Evolutionary conservation across 2,113 vertebrate species (phyloP).

Genomic region (mouse (Mus musculus)): DNA sequence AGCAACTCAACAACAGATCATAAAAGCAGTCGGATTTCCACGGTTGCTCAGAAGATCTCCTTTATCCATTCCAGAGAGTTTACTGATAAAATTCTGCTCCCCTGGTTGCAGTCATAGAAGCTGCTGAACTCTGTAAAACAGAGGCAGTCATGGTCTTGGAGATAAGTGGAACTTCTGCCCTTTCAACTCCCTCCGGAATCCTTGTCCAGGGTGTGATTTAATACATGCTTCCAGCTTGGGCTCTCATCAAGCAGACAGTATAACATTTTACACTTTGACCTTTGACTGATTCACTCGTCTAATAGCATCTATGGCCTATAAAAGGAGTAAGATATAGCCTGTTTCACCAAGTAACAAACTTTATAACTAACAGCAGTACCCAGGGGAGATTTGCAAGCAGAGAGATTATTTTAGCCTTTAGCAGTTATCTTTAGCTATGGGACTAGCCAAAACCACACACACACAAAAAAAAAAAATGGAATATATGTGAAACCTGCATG

Average conservation of each 20-base stretch:
- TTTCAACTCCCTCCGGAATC: constrained; percentile 1
- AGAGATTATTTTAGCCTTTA: background rate
- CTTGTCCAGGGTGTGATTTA: constrained; percentile 71
- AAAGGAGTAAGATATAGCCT: background rate
- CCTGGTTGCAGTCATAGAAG: background rate
- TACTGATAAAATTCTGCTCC: constrained; percentile 36
- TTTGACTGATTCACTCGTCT: constrained; percentile 40
- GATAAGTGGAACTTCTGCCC: constrained; percentile 33
- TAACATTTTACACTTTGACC: constrained; percentile 18
- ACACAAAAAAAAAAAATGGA: background rate
- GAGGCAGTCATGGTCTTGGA: constrained; percentile 23
- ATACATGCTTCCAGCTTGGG: background rate
- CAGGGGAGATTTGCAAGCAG: background rate
- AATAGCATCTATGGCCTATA: constrained; percentile 52
- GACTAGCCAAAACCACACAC: background rate
- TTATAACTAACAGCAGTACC: background rate
- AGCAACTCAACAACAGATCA: background rate
- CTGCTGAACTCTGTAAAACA: constrained; percentile 17
- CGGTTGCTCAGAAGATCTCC: background rate
- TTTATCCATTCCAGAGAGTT: background rate
- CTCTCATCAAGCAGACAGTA: background rate
- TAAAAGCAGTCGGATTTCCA: constrained; percentile 59
- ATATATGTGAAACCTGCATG: background rate
- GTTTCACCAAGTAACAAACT: constrained; percentile 33
- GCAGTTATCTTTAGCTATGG: background rate